Conservation (phyloP, 1,140 invertebrate species). For the Parasteatoda tepidariorum region DNA sequence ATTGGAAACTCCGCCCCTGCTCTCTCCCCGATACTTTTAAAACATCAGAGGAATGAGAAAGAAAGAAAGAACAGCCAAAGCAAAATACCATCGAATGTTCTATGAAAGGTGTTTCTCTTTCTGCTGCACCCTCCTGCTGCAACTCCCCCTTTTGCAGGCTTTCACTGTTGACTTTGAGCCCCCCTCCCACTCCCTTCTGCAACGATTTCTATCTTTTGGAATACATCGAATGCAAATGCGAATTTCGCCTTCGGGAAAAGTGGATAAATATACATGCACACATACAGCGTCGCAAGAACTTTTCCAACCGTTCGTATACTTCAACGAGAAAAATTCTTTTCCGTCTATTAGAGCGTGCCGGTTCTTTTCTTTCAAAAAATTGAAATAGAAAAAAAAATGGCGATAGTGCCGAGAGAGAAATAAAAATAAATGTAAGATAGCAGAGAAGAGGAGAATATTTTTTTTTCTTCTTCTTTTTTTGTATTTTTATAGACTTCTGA, state of each 20-base stretch:
- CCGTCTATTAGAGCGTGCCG: conserved; percentile 50
- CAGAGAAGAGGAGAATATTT: neutral
- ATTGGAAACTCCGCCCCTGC: conserved; percentile 9
- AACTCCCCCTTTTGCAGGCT: neutral
- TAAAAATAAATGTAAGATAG: neutral
- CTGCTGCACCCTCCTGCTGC: neutral
- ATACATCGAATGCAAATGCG: conserved; percentile 26
- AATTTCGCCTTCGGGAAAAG: conserved; percentile 26
- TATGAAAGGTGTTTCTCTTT: conserved; percentile 33
- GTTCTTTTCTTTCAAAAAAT: neutral
- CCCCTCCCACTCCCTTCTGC: neutral
- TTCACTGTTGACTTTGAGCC: conserved; percentile 12
- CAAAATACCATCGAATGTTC: neutral
- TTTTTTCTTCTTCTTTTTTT: neutral
- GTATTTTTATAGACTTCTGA: neutral
- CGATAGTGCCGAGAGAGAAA: neutral
- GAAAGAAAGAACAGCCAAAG: conserved; percentile 44
- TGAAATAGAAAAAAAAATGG: conserved; percentile 1
- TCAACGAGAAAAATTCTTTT: conserved; percentile 42
- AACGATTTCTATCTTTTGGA: neutral
- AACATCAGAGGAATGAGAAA: conserved; percentile 31
- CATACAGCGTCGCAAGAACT: neutral
- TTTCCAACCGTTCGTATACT: neutral
- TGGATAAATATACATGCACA: conserved; percentile 18
- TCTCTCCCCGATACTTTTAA: conserved; percentile 7